Evolutionary conservation across 2,113 vertebrate genomes (phyloP).

Genomic region (Proteles cristata): DNA sequence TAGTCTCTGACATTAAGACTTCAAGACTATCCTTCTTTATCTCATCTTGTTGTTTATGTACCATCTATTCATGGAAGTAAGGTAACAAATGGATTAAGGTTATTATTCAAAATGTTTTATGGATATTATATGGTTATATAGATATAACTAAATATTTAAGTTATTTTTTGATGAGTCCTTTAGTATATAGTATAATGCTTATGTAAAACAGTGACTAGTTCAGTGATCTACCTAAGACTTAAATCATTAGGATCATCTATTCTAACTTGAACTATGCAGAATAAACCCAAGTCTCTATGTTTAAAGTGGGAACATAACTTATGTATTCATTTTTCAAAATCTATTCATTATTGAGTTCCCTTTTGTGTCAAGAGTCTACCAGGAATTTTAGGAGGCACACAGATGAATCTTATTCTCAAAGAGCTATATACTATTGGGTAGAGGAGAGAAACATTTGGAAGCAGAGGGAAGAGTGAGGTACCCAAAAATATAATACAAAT

Average conservation of each 20-base stretch:
- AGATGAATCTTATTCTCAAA: background rate
- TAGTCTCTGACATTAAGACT: slow-evolving; percentile 90
- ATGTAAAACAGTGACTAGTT: background rate
- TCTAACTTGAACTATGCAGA: slow-evolving; percentile 66
- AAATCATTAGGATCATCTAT: background rate
- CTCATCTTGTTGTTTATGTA: slow-evolving; percentile 92
- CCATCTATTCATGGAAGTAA: slow-evolving; percentile 91
- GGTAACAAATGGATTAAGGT: slow-evolving; percentile 85
- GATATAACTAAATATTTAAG: background rate
- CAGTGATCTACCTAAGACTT: background rate
- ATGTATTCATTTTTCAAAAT: slow-evolving; percentile 7
- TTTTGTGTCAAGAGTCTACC: background rate
- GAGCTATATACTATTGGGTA: background rate
- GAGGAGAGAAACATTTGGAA: background rate
- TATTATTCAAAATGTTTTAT: slow-evolving; percentile 28
- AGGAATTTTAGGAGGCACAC: background rate
- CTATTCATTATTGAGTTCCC: background rate
- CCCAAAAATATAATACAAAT: background rate
- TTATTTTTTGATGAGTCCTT: slow-evolving; percentile 18
- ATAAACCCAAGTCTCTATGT: slow-evolving; percentile 27
- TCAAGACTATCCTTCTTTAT: slow-evolving; percentile 89
- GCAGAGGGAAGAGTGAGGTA: background rate
- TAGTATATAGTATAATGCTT: background rate
- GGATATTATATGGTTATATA: background rate
- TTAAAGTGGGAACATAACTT: background rate